phyloP scores from a whole-genome alignment of 2,113 vertebrate species.

The Calidris pygmaea region DNA sequence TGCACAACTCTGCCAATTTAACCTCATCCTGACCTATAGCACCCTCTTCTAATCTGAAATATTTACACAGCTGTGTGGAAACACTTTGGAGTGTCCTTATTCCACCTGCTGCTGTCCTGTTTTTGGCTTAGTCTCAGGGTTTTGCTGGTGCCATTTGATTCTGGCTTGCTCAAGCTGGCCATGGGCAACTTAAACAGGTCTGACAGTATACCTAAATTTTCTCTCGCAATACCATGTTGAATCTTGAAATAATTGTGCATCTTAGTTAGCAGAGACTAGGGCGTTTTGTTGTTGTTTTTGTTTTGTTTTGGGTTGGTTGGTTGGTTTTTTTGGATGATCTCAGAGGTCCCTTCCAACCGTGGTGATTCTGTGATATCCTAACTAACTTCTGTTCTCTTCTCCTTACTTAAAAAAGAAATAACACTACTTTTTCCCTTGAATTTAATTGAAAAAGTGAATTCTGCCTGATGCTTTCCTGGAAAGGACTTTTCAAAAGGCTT shows the following conservation, averaged over 20 bases:
- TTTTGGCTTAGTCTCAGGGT: background rate
- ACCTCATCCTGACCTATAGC: background rate
- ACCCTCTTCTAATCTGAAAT: background rate
- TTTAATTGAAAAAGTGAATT: background rate
- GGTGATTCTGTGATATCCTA: background rate
- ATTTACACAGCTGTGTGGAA: slow-evolving; percentile 3
- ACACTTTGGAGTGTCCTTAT: background rate
- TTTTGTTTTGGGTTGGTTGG: too few relatives aligned
- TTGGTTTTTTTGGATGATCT: too few relatives aligned
- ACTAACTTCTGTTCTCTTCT: background rate
- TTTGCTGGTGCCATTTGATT: background rate
- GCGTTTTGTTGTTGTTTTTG: too few relatives aligned
- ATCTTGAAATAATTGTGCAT: background rate
- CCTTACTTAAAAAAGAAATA: background rate
- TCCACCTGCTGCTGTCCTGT: background rate
- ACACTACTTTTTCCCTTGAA: background rate
- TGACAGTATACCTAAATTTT: background rate
- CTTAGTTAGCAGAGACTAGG: background rate
- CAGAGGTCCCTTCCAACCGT: too few relatives aligned
- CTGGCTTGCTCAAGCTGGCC: background rate
- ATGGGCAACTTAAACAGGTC: background rate
- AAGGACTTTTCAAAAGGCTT: background rate
- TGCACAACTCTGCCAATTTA: background rate
- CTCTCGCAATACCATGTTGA: background rate
- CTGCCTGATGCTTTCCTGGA: background rate